Percentiles rank a stretch among this genome's conserved stretches.
Evolutionary conservation across 2,888 invertebrate species (phyloP).

Genomic region (Dyspetes luteomarginatus): DNA sequence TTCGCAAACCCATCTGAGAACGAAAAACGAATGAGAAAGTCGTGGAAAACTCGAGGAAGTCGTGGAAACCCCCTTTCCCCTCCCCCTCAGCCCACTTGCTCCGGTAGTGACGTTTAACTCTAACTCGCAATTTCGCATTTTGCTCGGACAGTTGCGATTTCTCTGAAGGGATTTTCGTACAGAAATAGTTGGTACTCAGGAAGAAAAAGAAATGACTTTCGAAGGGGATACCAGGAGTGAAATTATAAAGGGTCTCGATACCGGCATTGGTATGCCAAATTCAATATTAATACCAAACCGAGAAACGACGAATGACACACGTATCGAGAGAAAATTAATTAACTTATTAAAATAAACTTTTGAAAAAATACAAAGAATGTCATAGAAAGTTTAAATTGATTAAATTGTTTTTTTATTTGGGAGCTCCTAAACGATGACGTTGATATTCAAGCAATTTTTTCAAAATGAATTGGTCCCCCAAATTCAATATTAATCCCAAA

Average conservation of each 20-base stretch:
- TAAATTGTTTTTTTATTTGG: too few relatives aligned
- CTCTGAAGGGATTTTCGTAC: slow-evolving; percentile 24
- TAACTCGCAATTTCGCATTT: slow-evolving; percentile 60
- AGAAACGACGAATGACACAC: slow-evolving; percentile 7
- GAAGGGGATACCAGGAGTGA: slow-evolving; percentile 19
- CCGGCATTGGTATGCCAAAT: slow-evolving; percentile 60
- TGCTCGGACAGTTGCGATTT: slow-evolving; percentile 55
- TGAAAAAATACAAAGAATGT: slow-evolving; percentile 15
- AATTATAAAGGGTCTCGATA: slow-evolving; percentile 47
- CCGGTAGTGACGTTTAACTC: slow-evolving; percentile 24
- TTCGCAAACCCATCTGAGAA: slow-evolving; percentile 12
- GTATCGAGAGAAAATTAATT: slow-evolving; percentile 50
- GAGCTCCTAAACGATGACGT: too few relatives aligned
- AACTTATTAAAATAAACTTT: slow-evolving; percentile 54
- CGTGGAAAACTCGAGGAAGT: slow-evolving; percentile 38
- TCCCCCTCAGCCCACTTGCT: not conserved
- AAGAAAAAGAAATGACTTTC: not conserved
- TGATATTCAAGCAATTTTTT: too few relatives aligned
- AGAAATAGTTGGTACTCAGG: not conserved
- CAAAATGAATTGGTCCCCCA: too few relatives aligned
- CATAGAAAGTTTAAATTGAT: too few relatives aligned
- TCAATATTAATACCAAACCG: slow-evolving; percentile 68
- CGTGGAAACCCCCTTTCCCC: not conserved
- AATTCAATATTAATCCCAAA: too few relatives aligned
- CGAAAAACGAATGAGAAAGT: slow-evolving; percentile 48